A percentile compares a stretch with the other conserved stretches of the same genome.
Conservation (phyloP, 2,113 vertebrate species). For the Falco punctatus region DNA sequence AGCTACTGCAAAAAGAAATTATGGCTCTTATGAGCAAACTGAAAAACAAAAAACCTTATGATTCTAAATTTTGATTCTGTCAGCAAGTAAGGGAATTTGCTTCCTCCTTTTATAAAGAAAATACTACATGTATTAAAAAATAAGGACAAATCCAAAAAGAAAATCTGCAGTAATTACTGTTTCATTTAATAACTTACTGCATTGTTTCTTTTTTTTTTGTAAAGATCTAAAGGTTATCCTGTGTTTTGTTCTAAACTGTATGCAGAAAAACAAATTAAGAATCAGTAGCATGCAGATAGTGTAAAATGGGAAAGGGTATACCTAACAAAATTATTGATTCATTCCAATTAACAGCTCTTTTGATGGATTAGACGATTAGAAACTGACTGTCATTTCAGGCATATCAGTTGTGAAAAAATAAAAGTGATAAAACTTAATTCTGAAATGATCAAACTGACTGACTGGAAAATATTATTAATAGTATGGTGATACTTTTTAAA, state of each 20-base stretch:
- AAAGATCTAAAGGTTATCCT: background rate
- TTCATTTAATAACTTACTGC: background rate
- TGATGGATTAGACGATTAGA: background rate
- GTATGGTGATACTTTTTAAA: background rate
- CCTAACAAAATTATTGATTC: background rate
- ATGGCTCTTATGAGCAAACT: background rate
- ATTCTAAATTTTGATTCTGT: background rate
- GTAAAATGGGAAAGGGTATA: background rate
- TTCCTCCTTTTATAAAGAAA: background rate
- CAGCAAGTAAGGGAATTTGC: background rate
- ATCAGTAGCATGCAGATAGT: background rate
- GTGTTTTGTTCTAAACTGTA: background rate
- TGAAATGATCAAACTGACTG: background rate
- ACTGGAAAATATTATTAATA: background rate
- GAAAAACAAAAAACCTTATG: background rate
- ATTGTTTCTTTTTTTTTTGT: background rate
- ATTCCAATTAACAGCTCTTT: background rate
- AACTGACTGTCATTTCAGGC: background rate
- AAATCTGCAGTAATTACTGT: background rate
- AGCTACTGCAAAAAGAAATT: background rate
- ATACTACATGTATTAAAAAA: background rate
- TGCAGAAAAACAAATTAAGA: background rate
- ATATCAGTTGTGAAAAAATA: background rate
- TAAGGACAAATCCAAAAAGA: background rate
- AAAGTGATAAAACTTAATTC: background rate